Base-by-base conservation (phyloP, 1,140 invertebrate genomes). In the Helicorthomorpha holstii region DNA sequence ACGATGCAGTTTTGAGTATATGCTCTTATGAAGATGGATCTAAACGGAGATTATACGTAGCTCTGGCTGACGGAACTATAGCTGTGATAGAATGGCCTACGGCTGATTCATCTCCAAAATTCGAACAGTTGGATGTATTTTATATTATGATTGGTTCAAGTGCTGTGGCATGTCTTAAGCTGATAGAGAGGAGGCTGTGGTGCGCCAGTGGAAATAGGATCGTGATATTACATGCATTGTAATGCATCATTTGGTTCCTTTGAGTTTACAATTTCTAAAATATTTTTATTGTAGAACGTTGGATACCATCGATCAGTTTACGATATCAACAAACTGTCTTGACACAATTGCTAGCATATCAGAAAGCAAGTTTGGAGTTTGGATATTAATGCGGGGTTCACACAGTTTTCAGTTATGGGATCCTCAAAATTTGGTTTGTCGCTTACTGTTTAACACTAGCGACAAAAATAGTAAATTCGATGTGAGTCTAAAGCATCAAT, bases 341-440 rank as follows among this genome's bases (percentile, higher is more conserved):
- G 68, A 70, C 57, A 64, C 64, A 44, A 63, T 71, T 25, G 57
- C 66, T 10, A 61, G 63, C 41, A 57, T 70, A 42, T 58, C 61
- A 2, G 50, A 56, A 0, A 59, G 64, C 2, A 57, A 63, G 12
- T 60, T 65, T 54, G 73, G 73, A 19, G 65, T 75, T 22, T 75
- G 69, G 66, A 59, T 74, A 26, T 63, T 69, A 10, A 63, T 74
- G 7, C 60, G 70, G 22, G 71, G 73, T 34, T 73, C 71, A 0
- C 70, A 69, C 3, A 62, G 73, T 12, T 49, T 74, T 46, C 72
- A 75, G 57, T 58, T 75, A n/a, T 75, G 73, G 70, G 66, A 70
- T 53, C 61, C 63, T 1, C 54, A 61, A n/a, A 59, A 53, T 1
- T 54, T 70, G 2, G 63, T 64, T 38, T 75, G 73, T 57, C 64